These are phyloP conservation scores for Dynastes tityus DNA, from an alignment of 2,888 invertebrate genomes.

Conservation along the genomic window DNA sequence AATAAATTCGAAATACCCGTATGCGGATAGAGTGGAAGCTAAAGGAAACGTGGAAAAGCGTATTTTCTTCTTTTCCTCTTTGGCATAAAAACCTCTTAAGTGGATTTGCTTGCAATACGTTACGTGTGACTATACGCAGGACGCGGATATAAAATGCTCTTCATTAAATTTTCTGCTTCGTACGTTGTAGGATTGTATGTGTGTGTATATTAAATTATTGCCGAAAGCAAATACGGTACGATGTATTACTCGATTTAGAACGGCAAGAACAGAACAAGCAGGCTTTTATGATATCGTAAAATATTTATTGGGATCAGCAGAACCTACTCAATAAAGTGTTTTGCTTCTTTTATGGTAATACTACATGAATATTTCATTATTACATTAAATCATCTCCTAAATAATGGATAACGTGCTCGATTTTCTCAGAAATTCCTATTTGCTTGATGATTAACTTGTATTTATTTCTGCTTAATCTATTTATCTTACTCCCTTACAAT, in stretches of 20 bases:
- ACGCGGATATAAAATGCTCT: background rate
- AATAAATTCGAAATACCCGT: background rate
- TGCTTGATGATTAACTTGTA: no score
- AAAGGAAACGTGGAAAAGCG: background rate
- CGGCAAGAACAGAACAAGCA: constrained; percentile 24
- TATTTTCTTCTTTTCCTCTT: background rate
- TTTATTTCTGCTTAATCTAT: no score
- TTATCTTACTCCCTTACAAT: no score
- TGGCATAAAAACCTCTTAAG: background rate
- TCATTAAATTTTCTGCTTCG: constrained; percentile 17
- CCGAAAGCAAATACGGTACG: background rate
- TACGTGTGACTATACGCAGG: background rate
- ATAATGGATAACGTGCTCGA: no score
- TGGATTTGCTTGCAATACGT: constrained; percentile 4
- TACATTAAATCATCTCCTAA: background rate
- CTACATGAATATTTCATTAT: constrained; percentile 32
- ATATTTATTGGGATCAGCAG: constrained; percentile 12
- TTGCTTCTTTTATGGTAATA: constrained; percentile 3
- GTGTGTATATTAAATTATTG: constrained; percentile 6
- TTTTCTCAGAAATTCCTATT: no score
- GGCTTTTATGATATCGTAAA: constrained; percentile 26
- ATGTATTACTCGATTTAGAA: constrained; percentile 13
- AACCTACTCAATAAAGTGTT: background rate
- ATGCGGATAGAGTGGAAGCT: background rate
- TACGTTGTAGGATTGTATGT: background rate